Evolutionary conservation across 2,797 vertebrate genomes (phyloP).

Genomic region (Epinephelus coioides): DNA sequence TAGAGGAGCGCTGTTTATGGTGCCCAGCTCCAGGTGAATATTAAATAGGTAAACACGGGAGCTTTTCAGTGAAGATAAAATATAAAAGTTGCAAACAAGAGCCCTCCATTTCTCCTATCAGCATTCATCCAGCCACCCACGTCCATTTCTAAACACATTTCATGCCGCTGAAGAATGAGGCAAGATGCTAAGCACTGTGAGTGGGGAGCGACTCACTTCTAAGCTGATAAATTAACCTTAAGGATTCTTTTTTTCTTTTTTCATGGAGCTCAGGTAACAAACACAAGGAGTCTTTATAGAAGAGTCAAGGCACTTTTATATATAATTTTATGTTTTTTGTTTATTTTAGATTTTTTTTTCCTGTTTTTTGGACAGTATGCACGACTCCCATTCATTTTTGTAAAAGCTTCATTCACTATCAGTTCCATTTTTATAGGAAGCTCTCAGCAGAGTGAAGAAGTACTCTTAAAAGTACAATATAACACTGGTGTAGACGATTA

Average conservation of each 20-base stretch:
- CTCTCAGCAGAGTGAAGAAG: background rate
- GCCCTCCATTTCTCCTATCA: constrained; percentile 49
- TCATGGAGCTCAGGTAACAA: constrained; percentile 23
- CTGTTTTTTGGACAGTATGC: background rate
- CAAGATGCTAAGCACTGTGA: constrained; percentile 11
- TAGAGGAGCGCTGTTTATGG: constrained; percentile 35
- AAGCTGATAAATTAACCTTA: constrained; percentile 50
- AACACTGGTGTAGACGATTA: background rate
- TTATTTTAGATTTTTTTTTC: background rate
- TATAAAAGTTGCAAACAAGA: constrained; percentile 38
- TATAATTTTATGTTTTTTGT: background rate
- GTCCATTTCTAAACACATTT: constrained; percentile 53
- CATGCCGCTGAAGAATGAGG: constrained; percentile 32
- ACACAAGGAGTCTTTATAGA: constrained; percentile 1
- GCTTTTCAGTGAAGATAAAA: constrained; percentile 53
- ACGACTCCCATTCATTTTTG: background rate
- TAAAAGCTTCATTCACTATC: background rate
- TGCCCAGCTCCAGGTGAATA: constrained; percentile 57
- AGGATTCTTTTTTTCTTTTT: constrained; percentile 18
- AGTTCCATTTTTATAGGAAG: background rate
- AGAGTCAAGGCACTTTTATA: background rate
- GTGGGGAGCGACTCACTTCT: constrained; percentile 3
- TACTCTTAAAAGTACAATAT: background rate
- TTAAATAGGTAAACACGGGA: constrained; percentile 58
- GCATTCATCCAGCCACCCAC: constrained; percentile 48